Percentiles rank a stretch among this genome's conserved stretches.
Evolutionary conservation across 2,113 vertebrate species (phyloP).

Genomic region (Equus przewalskii): DNA sequence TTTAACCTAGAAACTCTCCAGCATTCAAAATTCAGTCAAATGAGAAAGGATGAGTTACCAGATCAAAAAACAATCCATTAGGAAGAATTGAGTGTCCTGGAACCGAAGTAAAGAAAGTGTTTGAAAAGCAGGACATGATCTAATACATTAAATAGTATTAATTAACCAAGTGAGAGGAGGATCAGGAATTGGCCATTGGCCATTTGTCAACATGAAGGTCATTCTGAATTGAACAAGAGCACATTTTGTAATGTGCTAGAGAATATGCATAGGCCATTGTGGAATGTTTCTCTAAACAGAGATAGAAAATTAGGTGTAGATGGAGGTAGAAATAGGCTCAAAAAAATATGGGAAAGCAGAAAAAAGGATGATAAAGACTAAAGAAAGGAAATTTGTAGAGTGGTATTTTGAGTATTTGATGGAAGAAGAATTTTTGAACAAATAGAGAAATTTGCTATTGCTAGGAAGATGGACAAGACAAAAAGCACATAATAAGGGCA

Average conservation of each 20-base stretch:
- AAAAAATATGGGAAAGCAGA: neutral
- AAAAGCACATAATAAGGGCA: neutral
- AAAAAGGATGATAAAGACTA: neutral
- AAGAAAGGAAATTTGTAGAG: neutral
- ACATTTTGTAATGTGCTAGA: neutral
- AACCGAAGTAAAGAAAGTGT: neutral
- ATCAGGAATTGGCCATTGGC: neutral
- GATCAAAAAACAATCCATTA: neutral
- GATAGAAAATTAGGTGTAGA: neutral
- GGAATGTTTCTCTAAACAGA: neutral
- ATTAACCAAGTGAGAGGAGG: neutral
- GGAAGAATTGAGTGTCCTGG: neutral
- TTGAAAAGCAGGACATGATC: neutral
- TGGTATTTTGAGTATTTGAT: neutral
- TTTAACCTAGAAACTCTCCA: neutral
- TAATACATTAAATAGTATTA: neutral
- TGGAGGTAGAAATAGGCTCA: neutral
- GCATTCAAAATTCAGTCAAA: neutral
- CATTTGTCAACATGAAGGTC: neutral
- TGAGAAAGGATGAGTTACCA: neutral
- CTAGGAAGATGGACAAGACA: neutral
- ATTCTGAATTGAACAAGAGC: neutral
- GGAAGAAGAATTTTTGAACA: neutral
- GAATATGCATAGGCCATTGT: neutral
- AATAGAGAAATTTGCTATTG: neutral